Percentiles rank a stretch among this genome's conserved stretches.
phyloP scores from a whole-genome alignment of 2,888 invertebrate species.

The Orthonevra nobilis region DNA sequence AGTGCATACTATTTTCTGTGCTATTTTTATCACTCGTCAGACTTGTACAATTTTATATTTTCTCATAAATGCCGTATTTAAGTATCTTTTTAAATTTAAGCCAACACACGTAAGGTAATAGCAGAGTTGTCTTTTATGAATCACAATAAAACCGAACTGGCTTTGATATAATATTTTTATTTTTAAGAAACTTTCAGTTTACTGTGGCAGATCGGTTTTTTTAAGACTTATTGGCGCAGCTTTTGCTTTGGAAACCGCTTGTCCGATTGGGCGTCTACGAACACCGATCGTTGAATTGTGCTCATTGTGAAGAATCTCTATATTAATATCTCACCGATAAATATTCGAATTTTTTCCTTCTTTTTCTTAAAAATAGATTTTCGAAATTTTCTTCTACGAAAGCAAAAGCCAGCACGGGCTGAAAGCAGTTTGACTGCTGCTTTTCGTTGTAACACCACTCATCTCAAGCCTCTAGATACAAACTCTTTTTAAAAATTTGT shows the following conservation, averaged over 20 bases:
- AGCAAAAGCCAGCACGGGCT: constrained; percentile 23
- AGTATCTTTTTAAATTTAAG: neutral
- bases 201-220: constrained; percentile 41
- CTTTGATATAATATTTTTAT: constrained; percentile 4
- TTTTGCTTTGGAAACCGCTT: no score
- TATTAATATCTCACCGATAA: constrained; percentile 63
- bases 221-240: constrained; percentile 19
- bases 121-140: neutral
- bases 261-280: constrained; percentile 38
- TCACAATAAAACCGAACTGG: neutral
- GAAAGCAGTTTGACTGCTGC: constrained; percentile 35
- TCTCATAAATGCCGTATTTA: neutral
- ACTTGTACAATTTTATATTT: constrained; percentile 6
- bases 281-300: constrained; percentile 51
- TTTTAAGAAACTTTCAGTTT: constrained; percentile 30
- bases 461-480: constrained; percentile 26
- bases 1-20: constrained; percentile 10
- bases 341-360: constrained; percentile 58
- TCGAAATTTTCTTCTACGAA: constrained; percentile 55
- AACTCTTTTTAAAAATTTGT: constrained; percentile 17
- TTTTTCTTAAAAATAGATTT: constrained; percentile 60
- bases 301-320: constrained; percentile 46
- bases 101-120: constrained; percentile 3
- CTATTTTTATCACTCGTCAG: constrained; percentile 28
- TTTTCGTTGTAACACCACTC: constrained; percentile 30